phyloP scores from a whole-genome alignment of 1,140 invertebrate genomes.

The Ostrea edulis region DNA sequence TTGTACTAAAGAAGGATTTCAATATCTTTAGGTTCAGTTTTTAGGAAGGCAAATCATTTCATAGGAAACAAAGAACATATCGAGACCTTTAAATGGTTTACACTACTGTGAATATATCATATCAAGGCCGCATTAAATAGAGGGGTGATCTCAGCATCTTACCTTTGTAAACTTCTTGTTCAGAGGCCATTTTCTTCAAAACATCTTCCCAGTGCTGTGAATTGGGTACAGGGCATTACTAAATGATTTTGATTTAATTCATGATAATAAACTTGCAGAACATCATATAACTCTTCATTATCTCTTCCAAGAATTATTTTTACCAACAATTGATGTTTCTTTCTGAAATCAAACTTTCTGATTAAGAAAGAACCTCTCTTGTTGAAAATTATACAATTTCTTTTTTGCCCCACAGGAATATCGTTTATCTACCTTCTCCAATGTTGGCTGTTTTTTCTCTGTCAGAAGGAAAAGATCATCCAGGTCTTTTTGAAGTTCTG shows the following conservation, averaged over 20 bases:
- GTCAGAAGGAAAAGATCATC: constrained; percentile 61
- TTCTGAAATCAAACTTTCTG: neutral
- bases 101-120: too few relatives aligned
- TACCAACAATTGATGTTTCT: too few relatives aligned
- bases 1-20: too few relatives aligned
- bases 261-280: too few relatives aligned
- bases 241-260: too few relatives aligned
- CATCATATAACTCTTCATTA: too few relatives aligned
- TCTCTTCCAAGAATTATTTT: too few relatives aligned
- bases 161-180: constrained; percentile 76
- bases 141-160: neutral
- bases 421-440: constrained; percentile 66
- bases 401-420: neutral
- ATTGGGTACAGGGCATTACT: neutral
- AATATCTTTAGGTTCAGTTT: too few relatives aligned
- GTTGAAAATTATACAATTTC: neutral
- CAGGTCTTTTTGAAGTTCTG: constrained; percentile 60
- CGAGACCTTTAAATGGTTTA: too few relatives aligned
- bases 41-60: too few relatives aligned
- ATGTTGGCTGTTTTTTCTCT: constrained; percentile 63
- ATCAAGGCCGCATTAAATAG: too few relatives aligned
- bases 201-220: constrained; percentile 75
- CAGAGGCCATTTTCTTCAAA: constrained; percentile 71
- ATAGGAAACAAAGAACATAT: too few relatives aligned
- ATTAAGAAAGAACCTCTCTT: neutral